A percentile compares a stretch with the other conserved stretches of the same genome.
Evolutionary conservation across 2,113 vertebrate genomes (phyloP).

Genomic region (Laticauda laticaudata): DNA sequence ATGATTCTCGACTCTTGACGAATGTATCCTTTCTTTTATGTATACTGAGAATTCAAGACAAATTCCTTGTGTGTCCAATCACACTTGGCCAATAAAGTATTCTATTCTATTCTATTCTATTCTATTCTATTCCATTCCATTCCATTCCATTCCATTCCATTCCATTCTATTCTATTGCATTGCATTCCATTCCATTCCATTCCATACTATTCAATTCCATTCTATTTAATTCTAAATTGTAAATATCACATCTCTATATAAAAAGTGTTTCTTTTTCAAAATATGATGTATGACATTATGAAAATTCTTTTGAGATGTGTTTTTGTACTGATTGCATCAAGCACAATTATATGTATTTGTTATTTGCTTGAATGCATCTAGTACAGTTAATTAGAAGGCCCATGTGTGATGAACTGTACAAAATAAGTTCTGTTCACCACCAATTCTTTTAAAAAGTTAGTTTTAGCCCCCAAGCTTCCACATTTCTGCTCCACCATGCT

Average conservation of each 20-base stretch:
- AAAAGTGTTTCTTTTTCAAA: neutral
- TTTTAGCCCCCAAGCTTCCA: neutral
- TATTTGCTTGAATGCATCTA: neutral
- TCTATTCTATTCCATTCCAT: too few relatives aligned
- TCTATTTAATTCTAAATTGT: neutral
- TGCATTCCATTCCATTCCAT: too few relatives aligned
- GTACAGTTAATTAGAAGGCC: neutral
- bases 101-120: too few relatives aligned
- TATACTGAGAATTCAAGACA: too few relatives aligned
- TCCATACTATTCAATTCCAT: too few relatives aligned
- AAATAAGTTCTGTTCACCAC: neutral
- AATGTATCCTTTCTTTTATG: too few relatives aligned
- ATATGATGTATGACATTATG: too few relatives aligned
- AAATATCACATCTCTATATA: neutral
- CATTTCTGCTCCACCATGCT: neutral
- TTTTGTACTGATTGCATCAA: neutral
- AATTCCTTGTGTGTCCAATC: too few relatives aligned
- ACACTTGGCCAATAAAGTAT: too few relatives aligned
- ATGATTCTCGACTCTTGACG: too few relatives aligned
- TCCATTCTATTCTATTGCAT: too few relatives aligned
- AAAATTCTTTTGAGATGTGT: neutral
- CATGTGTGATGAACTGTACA: neutral
- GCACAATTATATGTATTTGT: neutral
- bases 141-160: too few relatives aligned
- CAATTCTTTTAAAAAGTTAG: neutral